phyloP scores from a whole-genome alignment of 2,888 invertebrate genomes.

The Cephus pulcher region DNA sequence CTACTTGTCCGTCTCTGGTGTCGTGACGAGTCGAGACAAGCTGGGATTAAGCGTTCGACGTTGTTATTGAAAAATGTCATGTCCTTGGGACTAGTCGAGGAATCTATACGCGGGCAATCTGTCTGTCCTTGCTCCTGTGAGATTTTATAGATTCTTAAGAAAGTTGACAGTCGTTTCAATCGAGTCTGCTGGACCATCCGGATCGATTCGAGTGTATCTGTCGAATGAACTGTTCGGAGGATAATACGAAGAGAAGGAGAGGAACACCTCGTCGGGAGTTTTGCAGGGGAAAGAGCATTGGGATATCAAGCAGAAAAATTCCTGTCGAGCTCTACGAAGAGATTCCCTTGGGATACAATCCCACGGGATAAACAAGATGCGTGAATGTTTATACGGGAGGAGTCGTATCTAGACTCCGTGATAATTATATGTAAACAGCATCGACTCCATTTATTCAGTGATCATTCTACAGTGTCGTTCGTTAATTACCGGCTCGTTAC shows the following conservation, averaged over 20 bases:
- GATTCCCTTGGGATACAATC: background rate
- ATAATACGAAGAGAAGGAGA: background rate
- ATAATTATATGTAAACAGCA: background rate
- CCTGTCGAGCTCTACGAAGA: background rate
- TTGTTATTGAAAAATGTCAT: background rate
- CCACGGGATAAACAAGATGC: background rate
- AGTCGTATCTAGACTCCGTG: background rate
- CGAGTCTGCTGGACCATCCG: background rate
- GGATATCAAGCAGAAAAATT: background rate
- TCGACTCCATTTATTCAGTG: background rate
- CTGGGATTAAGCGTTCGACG: background rate
- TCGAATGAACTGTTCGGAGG: background rate
- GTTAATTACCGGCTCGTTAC: background rate
- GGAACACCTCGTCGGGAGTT: background rate
- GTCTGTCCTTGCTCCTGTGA: background rate
- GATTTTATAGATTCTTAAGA: background rate
- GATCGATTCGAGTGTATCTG: background rate
- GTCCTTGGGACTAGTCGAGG: background rate
- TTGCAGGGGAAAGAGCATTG: background rate
- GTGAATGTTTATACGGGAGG: background rate
- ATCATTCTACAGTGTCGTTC: background rate
- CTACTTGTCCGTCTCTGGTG: background rate
- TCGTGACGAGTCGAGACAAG: background rate
- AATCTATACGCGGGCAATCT: background rate
- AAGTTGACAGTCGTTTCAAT: background rate